phyloP scores from a whole-genome alignment of 2,113 vertebrate genomes.

The Cavia aperea region DNA sequence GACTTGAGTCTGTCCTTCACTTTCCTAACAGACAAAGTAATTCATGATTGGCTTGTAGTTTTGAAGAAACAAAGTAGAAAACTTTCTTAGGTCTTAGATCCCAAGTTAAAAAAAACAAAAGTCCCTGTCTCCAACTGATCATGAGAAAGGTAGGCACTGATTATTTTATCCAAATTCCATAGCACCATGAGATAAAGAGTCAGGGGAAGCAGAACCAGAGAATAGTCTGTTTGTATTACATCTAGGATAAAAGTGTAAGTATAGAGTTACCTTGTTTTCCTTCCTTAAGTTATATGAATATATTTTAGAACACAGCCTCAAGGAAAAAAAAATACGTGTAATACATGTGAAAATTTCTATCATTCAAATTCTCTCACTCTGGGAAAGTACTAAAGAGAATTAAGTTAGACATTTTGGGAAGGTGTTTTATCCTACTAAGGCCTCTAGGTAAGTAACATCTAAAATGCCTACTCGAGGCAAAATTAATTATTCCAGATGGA shows the following conservation, averaged over 20 bases:
- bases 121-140: neutral
- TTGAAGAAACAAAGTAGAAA: slow-evolving; percentile 39
- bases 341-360: slow-evolving; percentile 30
- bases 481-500: slow-evolving; percentile 44
- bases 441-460: slow-evolving; percentile 2
- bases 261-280: slow-evolving; percentile 27
- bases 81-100: slow-evolving; percentile 1
- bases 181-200: neutral
- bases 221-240: neutral
- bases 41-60: neutral
- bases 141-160: slow-evolving; percentile 26
- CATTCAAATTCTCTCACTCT: slow-evolving; percentile 23
- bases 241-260: slow-evolving; percentile 40
- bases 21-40: slow-evolving; percentile 1
- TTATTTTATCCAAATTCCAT: slow-evolving; percentile 10
- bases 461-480: slow-evolving; percentile 39
- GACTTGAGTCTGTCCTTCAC: neutral
- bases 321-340: slow-evolving; percentile 43
- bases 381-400: slow-evolving; percentile 38
- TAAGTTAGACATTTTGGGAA: slow-evolving; percentile 30
- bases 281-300: slow-evolving; percentile 47
- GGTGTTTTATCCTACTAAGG: neutral
- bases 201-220: neutral
- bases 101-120: slow-evolving; percentile 39
- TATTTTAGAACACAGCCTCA: slow-evolving; percentile 51